Conservation (phyloP, 2,797 vertebrate species). For the Microctenopoma stevenorrisi region DNA sequence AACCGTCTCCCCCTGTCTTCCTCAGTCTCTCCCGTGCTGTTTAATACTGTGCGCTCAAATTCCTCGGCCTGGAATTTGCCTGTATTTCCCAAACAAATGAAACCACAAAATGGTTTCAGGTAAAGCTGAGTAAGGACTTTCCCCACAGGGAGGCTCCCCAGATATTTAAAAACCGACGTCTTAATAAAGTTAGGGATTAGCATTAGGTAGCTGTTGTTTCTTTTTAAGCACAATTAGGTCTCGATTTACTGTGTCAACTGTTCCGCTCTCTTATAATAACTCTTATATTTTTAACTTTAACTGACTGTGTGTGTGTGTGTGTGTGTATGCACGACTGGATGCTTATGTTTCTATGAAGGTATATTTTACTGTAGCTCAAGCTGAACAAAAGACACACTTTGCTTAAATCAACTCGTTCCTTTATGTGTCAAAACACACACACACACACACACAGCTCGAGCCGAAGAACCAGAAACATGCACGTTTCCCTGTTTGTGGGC, state of each 20-base stretch:
- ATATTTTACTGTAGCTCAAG: not conserved
- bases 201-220: not conserved
- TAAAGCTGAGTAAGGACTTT: constrained; percentile 58
- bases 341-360: not conserved
- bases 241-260: not conserved
- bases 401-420: not conserved
- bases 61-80: constrained; percentile 68
- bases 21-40: constrained; percentile 41
- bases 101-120: constrained; percentile 72
- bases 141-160: constrained; percentile 42
- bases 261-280: not conserved
- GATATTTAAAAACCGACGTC: constrained; percentile 21
- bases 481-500: not conserved
- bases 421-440: constrained; percentile 19
- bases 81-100: constrained; percentile 75
- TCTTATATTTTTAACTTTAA: not conserved
- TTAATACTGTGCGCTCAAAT: constrained; percentile 62
- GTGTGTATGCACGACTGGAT: not conserved
- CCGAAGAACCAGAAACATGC: not conserved
- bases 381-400: constrained; percentile 13
- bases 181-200: constrained; percentile 4
- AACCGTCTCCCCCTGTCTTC: constrained; percentile 17
- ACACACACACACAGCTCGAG: not conserved
- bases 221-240: not conserved
- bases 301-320: not conserved